Conservation (phyloP, 1,140 invertebrate species). For the Nebria ingens region DNA sequence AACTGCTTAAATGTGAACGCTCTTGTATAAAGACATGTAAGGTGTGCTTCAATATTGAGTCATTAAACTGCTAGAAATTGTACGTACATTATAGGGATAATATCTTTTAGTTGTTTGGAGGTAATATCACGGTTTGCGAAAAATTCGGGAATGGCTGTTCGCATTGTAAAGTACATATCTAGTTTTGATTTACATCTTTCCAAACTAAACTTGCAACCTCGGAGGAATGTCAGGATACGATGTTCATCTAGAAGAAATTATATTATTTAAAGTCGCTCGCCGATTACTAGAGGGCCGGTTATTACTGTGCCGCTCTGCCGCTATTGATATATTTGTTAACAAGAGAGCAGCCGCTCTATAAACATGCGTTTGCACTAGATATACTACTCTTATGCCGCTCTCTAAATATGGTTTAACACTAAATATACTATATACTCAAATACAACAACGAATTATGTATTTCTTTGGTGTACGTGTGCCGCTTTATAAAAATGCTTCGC, state of each 20-base stretch:
- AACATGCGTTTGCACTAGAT: too few relatives aligned
- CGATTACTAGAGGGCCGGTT: neutral
- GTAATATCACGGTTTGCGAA: conserved; percentile 65
- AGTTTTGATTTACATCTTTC: conserved; percentile 73
- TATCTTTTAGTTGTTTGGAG: conserved; percentile 55
- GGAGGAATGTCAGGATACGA: conserved; percentile 62
- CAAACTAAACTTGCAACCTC: conserved; percentile 73
- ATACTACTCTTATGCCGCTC: too few relatives aligned
- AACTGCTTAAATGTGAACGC: neutral
- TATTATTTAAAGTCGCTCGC: neutral
- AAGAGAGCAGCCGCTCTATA: too few relatives aligned
- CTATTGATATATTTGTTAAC: too few relatives aligned
- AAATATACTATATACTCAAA: too few relatives aligned
- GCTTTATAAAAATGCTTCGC: neutral
- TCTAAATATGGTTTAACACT: too few relatives aligned
- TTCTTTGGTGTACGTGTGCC: neutral
- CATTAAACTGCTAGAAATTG: neutral
- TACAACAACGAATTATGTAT: too few relatives aligned
- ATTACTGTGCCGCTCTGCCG: too few relatives aligned
- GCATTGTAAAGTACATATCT: conserved; percentile 70
- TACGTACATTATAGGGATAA: conserved; percentile 59
- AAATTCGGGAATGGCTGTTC: conserved; percentile 70
- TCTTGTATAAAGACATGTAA: neutral
- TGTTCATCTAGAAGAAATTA: conserved; percentile 48
- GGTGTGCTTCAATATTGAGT: conserved; percentile 10